Conservation (phyloP, 2,797 vertebrate species). For the Ciconia nigra region DNA sequence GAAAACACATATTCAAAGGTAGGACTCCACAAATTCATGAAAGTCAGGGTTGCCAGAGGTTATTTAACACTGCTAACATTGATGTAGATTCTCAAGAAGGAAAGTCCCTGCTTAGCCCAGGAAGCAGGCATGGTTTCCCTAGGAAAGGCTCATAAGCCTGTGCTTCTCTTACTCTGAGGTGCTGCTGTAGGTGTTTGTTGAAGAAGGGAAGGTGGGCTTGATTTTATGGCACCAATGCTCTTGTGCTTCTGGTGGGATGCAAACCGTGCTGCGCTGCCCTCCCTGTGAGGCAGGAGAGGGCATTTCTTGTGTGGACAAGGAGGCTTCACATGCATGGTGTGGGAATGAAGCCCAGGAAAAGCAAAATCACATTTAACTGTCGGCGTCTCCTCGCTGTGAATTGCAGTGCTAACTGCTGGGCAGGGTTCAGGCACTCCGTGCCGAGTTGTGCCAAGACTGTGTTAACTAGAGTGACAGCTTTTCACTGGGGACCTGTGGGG, state of each 20-base stretch:
- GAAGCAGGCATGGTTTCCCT: background rate
- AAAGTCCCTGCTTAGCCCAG: background rate
- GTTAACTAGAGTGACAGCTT: background rate
- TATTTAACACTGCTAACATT: background rate
- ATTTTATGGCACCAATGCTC: background rate
- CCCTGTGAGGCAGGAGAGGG: background rate
- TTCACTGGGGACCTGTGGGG: background rate
- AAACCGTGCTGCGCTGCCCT: background rate
- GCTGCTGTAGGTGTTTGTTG: background rate
- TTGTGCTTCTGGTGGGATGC: accelerated
- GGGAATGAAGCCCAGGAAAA: background rate
- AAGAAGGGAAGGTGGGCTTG: background rate
- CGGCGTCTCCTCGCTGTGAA: background rate
- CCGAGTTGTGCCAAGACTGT: background rate
- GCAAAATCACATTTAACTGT: background rate
- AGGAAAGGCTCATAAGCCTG: background rate
- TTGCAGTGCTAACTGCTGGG: background rate
- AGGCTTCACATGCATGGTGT: background rate
- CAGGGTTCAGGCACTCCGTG: accelerated
- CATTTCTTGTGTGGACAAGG: background rate
- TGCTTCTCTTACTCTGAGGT: background rate
- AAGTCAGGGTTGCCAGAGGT: background rate
- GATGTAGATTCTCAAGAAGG: background rate
- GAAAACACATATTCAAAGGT: background rate
- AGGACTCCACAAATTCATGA: background rate